phyloP scores from a whole-genome alignment of 2,113 vertebrate genomes.

The Eulemur macaco region DNA sequence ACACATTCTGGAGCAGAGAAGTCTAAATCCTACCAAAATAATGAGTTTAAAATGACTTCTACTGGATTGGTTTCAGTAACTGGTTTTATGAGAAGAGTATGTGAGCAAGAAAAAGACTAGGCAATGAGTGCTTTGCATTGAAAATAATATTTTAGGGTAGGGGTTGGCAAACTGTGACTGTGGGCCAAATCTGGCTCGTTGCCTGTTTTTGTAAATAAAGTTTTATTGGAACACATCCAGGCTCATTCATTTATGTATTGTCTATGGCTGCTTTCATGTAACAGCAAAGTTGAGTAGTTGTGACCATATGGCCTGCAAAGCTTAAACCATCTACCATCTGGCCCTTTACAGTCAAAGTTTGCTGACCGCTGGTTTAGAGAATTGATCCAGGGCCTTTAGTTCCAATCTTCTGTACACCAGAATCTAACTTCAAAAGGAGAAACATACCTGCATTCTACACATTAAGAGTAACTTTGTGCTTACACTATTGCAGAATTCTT shows the following conservation, averaged over 20 bases:
- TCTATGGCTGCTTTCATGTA: conserved; percentile 26
- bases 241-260: conserved; percentile 11
- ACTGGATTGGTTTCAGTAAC: conserved; percentile 26
- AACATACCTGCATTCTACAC: neutral
- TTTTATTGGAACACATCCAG: conserved; percentile 66
- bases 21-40: conserved; percentile 50
- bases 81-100: conserved; percentile 47
- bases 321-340: conserved; percentile 49
- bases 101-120: conserved; percentile 46
- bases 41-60: conserved; percentile 46
- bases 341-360: conserved; percentile 44
- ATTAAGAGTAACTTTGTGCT: neutral
- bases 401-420: conserved; percentile 2
- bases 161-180: conserved; percentile 7
- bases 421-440: conserved; percentile 52
- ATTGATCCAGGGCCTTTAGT: neutral
- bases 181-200: conserved; percentile 41
- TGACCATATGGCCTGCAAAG: conserved; percentile 24
- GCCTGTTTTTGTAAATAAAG: conserved; percentile 71
- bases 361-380: conserved; percentile 34
- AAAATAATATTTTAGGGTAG: conserved; percentile 45
- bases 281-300: conserved; percentile 33
- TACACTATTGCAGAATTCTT: neutral
- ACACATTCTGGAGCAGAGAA: conserved; percentile 21
- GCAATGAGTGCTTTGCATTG: neutral